Percentiles rank a stretch among this genome's conserved stretches.
phyloP scores from a whole-genome alignment of 2,888 invertebrate genomes.

The Dinocampus coccinellae region DNA sequence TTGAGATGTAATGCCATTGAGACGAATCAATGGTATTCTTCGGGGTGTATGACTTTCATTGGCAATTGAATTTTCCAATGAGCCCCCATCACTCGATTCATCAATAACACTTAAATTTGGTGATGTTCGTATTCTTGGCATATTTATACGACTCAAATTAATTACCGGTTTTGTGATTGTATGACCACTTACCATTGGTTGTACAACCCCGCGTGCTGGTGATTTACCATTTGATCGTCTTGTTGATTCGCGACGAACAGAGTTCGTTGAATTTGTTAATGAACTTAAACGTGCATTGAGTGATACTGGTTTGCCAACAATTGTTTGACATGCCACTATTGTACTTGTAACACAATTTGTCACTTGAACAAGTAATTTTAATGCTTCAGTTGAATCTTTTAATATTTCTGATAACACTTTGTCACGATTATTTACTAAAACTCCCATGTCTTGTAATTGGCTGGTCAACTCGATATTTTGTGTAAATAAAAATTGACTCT shows the following conservation, averaged over 20 bases:
- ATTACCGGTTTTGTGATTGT: slow-evolving; percentile 67
- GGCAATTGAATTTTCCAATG: slow-evolving; percentile 37
- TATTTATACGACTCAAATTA: slow-evolving; percentile 63
- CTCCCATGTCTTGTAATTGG: slow-evolving; percentile 55
- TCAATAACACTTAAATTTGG: slow-evolving; percentile 59
- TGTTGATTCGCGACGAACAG: slow-evolving; percentile 53
- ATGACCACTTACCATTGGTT: slow-evolving; percentile 67
- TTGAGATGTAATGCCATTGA: slow-evolving; percentile 3
- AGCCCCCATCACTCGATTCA: slow-evolving; percentile 44
- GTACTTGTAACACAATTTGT: slow-evolving; percentile 55
- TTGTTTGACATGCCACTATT: slow-evolving; percentile 58
- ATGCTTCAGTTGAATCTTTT: slow-evolving; percentile 56
- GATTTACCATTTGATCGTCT: slow-evolving; percentile 57
- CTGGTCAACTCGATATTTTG: slow-evolving; percentile 55
- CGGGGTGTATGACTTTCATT: slow-evolving; percentile 9
- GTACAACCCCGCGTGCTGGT: slow-evolving; percentile 64
- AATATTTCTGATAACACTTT: slow-evolving; percentile 51
- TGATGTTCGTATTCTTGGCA: slow-evolving; percentile 54
- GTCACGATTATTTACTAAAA: slow-evolving; percentile 55
- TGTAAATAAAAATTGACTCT: slow-evolving; percentile 53
- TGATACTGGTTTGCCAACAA: slow-evolving; percentile 25
- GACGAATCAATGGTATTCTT: slow-evolving; percentile 8
- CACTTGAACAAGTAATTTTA: slow-evolving; percentile 55
- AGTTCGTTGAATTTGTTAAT: slow-evolving; percentile 12
- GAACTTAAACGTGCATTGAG: slow-evolving; percentile 15